These are phyloP conservation scores for Characodon lateralis DNA, from an alignment of 2,797 vertebrate genomes.

Conservation along the genomic window DNA sequence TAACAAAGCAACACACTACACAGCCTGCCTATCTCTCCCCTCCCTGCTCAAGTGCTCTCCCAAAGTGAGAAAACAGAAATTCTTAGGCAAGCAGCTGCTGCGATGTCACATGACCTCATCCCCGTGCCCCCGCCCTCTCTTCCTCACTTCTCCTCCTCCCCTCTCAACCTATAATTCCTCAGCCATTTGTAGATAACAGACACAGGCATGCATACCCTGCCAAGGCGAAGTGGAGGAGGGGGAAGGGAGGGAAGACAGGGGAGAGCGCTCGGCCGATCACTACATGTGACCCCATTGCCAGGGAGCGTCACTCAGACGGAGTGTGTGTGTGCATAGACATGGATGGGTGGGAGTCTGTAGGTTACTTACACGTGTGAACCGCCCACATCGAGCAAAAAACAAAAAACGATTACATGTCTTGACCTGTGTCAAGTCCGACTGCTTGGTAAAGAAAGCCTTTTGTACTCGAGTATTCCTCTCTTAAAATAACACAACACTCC, in stretches of 20 bases:
- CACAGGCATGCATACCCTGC: constrained; percentile 78
- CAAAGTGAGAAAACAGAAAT: constrained; percentile 81
- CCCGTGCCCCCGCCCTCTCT: constrained; percentile 52
- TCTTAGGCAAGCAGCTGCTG: constrained; percentile 85
- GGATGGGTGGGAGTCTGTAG: constrained; percentile 16
- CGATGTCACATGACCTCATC: constrained; percentile 70
- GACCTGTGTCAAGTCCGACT: constrained; percentile 66
- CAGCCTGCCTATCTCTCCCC: constrained; percentile 74
- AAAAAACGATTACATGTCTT: constrained; percentile 67
- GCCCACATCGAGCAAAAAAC: constrained; percentile 35
- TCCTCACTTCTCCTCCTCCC: constrained; percentile 55
- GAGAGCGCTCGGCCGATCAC: constrained; percentile 66
- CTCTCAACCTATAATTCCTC: constrained; percentile 82
- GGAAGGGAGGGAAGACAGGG: constrained; percentile 33
- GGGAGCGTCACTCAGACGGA: constrained; percentile 41
- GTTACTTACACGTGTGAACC: constrained; percentile 49
- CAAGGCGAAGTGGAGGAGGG: constrained; percentile 58
- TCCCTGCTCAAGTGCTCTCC: constrained; percentile 60
- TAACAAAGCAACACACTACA: constrained; percentile 85
- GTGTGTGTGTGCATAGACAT: constrained; percentile 8
- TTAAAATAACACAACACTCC: neutral
- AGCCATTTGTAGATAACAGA: constrained; percentile 80
- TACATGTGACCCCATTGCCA: constrained; percentile 77
- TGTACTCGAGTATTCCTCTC: constrained; percentile 2
- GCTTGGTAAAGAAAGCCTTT: constrained; percentile 31